Evolutionary conservation across 2,888 invertebrate species (phyloP), one percentile per base, ranked within the genome.

Genomic region (Microdon myrmicae): DNA sequence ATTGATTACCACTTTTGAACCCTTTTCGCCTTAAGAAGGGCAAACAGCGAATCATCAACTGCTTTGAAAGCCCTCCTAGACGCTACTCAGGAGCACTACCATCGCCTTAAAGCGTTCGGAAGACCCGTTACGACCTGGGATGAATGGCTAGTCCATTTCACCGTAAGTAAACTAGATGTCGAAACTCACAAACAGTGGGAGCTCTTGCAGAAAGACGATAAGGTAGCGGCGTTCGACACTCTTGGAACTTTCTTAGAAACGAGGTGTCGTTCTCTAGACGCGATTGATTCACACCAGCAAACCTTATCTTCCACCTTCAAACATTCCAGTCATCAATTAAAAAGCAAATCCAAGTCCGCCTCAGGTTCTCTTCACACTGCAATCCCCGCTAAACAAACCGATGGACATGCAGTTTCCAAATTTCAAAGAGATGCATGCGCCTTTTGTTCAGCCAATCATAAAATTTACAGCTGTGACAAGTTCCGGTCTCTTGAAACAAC

Each of bases 151-250:
- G 35, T 66, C 1, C 32, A 47, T 20, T 12, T 37, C 9, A 35
- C 35, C 1, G 48, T 55, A 1, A 37, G 20, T 7, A 59, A 59
- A 12, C 8, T 54, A 12, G 29, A 51, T 14, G 16, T 14, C 12
- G 41, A 55, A 37, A 51, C 56, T 6, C 34, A 47, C 23, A 34
- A 10, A 12, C 55, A 59, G 38, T 67, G 66, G 49, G 45, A 58
- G 14, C 23, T 67, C 5, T 47, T 55, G 3, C 48, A 53, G 4
- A 17, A 12, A 10, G 20, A 28, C 14, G 35, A 49, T 10, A 34
- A 48, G 6, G 26, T 51, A 6, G 39, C 48, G 3, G 31, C 31
- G 5, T 43, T 64, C 10, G 17, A 13, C n/a, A 38, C 25, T 5
- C 26, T 25, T 20, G 25, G 28, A 7, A 14, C 29, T 8, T 37